These are phyloP conservation scores for Lysandra coridon DNA, from an alignment of 2,888 invertebrate genomes.

Conservation along the genomic window DNA sequence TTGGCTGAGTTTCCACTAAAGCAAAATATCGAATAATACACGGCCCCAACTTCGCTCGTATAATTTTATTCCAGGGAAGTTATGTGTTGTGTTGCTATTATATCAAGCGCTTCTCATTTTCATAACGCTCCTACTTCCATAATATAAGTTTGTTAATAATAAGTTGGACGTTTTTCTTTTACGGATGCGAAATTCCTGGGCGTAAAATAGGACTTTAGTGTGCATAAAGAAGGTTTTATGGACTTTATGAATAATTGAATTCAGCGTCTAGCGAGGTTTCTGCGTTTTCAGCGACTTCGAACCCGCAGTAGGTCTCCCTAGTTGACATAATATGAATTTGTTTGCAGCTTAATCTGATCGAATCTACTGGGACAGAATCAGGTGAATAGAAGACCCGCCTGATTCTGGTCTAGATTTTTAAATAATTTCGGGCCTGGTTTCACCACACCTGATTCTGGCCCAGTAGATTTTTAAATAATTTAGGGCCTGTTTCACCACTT, in stretches of 20 bases:
- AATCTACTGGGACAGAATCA: too few species aligned
- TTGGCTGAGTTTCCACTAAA: constrained; percentile 20
- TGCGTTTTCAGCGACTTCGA: not conserved
- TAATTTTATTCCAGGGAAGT: constrained; percentile 29
- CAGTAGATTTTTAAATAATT: too few species aligned
- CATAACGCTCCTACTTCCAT: constrained; percentile 23
- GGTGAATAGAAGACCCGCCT: too few species aligned
- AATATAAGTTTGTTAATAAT: constrained; percentile 26
- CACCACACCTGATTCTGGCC: too few species aligned
- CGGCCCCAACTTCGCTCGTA: constrained; percentile 27
- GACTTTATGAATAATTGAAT: not conserved
- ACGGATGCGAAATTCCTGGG: not conserved
- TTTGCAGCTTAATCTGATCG: too few species aligned
- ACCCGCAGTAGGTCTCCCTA: not conserved
- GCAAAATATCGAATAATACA: constrained; percentile 28
- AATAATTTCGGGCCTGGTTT: too few species aligned
- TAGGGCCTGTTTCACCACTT: too few species aligned
- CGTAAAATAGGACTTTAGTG: not conserved
- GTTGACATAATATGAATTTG: not conserved
- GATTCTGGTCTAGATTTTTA: too few species aligned
- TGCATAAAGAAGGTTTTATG: not conserved
- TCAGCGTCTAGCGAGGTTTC: not conserved
- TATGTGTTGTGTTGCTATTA: constrained; percentile 31
- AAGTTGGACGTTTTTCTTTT: constrained; percentile 18
- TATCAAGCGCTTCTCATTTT: constrained; percentile 29